Conservation (phyloP, 2,797 vertebrate species). For the Borostomias antarcticus region DNA sequence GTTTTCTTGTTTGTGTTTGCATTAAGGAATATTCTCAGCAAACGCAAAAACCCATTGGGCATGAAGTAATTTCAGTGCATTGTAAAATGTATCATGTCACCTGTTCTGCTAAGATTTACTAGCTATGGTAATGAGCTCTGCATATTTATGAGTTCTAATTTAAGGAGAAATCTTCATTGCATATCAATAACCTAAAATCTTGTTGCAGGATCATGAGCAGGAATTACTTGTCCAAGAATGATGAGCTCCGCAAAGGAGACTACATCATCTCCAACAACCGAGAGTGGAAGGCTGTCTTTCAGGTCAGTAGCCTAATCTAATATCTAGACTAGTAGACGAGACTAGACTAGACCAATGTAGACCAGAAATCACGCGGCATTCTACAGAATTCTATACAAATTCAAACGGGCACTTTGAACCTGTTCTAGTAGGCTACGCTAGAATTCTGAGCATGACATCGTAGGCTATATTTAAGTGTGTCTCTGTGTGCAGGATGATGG, state of each 20-base stretch:
- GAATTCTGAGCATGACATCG: too few species aligned
- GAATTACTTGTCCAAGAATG: conserved; percentile 45
- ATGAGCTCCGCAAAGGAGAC: conserved; percentile 47
- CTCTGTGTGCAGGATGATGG: conserved; percentile 42
- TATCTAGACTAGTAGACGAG: not conserved
- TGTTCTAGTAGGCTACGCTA: too few species aligned
- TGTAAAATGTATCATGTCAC: not conserved
- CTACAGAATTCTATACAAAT: too few species aligned
- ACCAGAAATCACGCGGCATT: too few species aligned
- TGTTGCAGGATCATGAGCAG: conserved; percentile 51
- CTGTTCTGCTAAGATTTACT: too few species aligned
- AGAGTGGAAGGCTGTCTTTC: conserved; percentile 42
- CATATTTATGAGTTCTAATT: too few species aligned
- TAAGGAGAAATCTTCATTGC: not conserved
- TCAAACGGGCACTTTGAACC: too few species aligned
- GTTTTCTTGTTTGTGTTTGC: too few species aligned
- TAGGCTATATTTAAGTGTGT: not conserved
- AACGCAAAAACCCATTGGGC: not conserved
- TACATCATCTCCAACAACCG: conserved; percentile 40
- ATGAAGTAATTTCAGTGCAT: not conserved
- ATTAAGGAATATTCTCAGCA: too few species aligned
- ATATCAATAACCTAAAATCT: not conserved
- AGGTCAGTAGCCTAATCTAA: conserved; percentile 32
- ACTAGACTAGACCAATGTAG: too few species aligned
- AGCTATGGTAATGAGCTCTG: not conserved